Conservation (phyloP, 2,888 invertebrate genomes). For the Prenolepis imparis region DNA sequence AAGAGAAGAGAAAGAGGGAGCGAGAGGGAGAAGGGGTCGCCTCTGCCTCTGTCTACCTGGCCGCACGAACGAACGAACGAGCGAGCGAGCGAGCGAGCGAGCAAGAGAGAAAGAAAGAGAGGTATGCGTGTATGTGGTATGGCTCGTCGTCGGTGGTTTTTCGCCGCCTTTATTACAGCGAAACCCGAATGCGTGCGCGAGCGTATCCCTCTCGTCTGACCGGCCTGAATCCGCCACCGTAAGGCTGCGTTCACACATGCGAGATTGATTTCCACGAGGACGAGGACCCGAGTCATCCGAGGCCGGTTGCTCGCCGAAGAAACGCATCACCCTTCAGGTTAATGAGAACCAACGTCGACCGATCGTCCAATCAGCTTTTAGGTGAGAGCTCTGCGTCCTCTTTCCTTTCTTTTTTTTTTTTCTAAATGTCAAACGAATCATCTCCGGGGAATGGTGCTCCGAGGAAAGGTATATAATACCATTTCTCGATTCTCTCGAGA, state of each 20-base stretch:
- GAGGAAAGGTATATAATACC: too few relatives aligned
- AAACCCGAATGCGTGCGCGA: constrained; percentile 78
- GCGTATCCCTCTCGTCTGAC: constrained; percentile 74
- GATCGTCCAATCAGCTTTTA: constrained; percentile 75
- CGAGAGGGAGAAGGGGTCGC: constrained; percentile 10
- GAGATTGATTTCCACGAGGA: constrained; percentile 62
- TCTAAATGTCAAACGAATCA: background rate
- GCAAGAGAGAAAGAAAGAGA: constrained; percentile 51
- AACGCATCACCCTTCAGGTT: constrained; percentile 66
- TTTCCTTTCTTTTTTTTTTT: background rate
- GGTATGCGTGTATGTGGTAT: constrained; percentile 57
- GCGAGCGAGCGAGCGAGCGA: constrained; percentile 18
- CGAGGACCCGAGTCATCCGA: constrained; percentile 61
- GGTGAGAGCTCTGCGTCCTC: constrained; percentile 56
- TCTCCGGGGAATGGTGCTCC: background rate
- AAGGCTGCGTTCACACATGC: constrained; percentile 74
- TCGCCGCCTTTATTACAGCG: constrained; percentile 66
- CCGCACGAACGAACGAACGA: constrained; percentile 23
- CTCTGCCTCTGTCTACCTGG: constrained; percentile 9
- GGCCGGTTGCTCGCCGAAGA: constrained; percentile 61
- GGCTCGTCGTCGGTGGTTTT: constrained; percentile 70
- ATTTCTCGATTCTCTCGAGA: background rate
- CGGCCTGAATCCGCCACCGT: constrained; percentile 68
- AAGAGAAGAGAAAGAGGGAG: constrained; percentile 52
- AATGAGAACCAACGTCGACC: constrained; percentile 71